Evolutionary conservation across 2,888 invertebrate genomes (phyloP).

Genomic region (Copidosoma aretas): DNA sequence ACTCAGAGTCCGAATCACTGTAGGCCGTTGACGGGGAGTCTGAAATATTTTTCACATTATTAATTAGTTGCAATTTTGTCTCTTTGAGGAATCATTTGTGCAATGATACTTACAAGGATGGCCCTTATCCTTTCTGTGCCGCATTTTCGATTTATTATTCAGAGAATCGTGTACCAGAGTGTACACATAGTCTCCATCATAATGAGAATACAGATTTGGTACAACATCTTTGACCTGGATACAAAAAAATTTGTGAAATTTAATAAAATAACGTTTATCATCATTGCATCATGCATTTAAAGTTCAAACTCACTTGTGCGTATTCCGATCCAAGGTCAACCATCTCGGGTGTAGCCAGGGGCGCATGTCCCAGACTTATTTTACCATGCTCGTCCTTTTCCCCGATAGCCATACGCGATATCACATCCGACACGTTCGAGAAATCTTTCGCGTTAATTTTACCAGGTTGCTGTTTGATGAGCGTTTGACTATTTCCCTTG

Average conservation of each 20-base stretch:
- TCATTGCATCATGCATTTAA: not conserved
- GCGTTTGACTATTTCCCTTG: constrained; percentile 73
- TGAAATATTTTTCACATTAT: constrained; percentile 3
- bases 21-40: constrained; percentile 66
- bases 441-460: constrained; percentile 89
- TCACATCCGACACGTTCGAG: constrained; percentile 85
- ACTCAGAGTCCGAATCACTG: constrained; percentile 91
- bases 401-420: constrained; percentile 71
- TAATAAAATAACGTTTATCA: not conserved
- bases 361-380: constrained; percentile 69
- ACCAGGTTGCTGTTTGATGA: constrained; percentile 78
- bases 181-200: constrained; percentile 72
- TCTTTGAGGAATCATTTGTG: not conserved
- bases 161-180: constrained; percentile 73
- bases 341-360: constrained; percentile 78
- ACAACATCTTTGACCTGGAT: constrained; percentile 68
- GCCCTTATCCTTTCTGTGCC: constrained; percentile 72
- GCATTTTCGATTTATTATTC: constrained; percentile 67
- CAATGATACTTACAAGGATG: constrained; percentile 64
- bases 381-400: constrained; percentile 61
- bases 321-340: constrained; percentile 79
- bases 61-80: too few species aligned
- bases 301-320: constrained; percentile 65
- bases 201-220: constrained; percentile 65
- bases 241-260: not conserved